These are phyloP conservation scores for Anomalospiza imberbis DNA, from an alignment of 2,797 vertebrate species.

Conservation along the genomic window DNA sequence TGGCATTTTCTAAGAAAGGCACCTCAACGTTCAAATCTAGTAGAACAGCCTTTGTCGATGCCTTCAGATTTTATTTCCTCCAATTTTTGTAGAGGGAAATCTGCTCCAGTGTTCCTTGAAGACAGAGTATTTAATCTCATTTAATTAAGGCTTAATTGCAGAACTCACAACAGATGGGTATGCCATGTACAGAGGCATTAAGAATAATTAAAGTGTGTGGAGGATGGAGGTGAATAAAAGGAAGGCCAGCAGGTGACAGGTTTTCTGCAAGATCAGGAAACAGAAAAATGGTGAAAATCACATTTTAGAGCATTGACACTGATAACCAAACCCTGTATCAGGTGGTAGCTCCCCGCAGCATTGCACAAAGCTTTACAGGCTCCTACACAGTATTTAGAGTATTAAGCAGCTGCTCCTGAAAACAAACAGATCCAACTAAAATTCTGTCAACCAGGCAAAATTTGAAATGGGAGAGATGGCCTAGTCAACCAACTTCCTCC, in stretches of 20 bases:
- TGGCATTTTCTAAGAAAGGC: background rate
- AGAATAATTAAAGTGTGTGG: background rate
- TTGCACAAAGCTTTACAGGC: background rate
- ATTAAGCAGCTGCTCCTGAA: background rate
- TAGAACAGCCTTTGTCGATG: background rate
- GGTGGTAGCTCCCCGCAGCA: background rate
- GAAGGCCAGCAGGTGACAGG: background rate
- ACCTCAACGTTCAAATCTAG: background rate
- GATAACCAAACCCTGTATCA: background rate
- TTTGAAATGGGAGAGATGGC: background rate
- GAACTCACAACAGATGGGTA: constrained; percentile 45
- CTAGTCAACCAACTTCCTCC: background rate
- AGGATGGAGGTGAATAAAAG: background rate
- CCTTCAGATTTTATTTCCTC: background rate
- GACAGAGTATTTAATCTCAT: constrained; percentile 4
- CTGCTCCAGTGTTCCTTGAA: background rate
- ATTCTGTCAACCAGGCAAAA: background rate
- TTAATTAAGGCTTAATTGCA: constrained; percentile 50
- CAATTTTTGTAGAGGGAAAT: background rate
- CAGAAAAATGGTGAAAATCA: background rate
- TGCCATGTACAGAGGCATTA: background rate
- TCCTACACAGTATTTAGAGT: background rate
- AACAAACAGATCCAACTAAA: background rate
- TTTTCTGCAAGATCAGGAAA: background rate
- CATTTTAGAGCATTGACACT: background rate